These are phyloP conservation scores for Onychomys torridus DNA, from an alignment of 2,797 vertebrate species.

Conservation along the genomic window DNA sequence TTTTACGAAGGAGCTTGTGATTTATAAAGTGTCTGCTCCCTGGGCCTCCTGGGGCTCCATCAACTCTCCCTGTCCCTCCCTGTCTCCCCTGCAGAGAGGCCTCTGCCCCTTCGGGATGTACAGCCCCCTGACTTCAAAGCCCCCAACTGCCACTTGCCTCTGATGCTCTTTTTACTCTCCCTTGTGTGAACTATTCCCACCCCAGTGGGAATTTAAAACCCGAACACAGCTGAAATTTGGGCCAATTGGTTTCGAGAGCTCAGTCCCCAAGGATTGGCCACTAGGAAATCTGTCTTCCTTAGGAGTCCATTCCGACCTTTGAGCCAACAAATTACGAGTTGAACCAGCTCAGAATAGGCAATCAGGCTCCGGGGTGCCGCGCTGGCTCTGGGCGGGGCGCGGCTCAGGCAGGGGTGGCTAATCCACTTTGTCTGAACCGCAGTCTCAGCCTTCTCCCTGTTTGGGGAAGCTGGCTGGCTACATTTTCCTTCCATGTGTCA, in stretches of 20 bases:
- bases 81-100: no score
- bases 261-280: constrained; percentile 3
- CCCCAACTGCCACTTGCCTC: no score
- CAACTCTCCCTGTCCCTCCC: neutral
- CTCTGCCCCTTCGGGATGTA: neutral
- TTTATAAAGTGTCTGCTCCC: constrained; percentile 81
- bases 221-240: constrained; percentile 32
- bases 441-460: neutral
- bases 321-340: constrained; percentile 47
- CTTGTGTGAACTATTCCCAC: neutral
- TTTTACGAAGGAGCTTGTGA: constrained; percentile 76
- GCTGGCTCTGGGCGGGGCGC: neutral
- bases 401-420: neutral
- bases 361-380: neutral
- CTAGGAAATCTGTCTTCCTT: constrained; percentile 61
- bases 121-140: no score
- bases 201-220: neutral
- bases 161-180: neutral
- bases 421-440: neutral
- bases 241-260: constrained; percentile 31
- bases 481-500: neutral
- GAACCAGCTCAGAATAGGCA: neutral
- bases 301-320: constrained; percentile 39
- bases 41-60: neutral
- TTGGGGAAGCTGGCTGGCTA: neutral